Conservation (phyloP, 2,888 invertebrate species). For the Pomacea canaliculata region DNA sequence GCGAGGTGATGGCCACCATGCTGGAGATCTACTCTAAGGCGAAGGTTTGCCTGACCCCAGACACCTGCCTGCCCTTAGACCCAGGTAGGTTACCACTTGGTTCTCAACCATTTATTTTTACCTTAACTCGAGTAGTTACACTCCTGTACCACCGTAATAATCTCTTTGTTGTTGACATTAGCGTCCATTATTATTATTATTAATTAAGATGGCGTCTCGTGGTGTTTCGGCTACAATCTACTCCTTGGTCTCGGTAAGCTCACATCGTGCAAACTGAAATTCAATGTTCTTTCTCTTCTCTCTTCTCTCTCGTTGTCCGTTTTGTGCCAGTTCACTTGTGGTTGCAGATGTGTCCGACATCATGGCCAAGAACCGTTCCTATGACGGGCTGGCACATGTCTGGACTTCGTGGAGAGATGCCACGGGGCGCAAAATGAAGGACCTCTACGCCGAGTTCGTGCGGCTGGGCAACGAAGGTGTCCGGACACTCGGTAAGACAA, state of each 20-base stretch:
- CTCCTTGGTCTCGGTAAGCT: too few relatives aligned
- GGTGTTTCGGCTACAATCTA: too few relatives aligned
- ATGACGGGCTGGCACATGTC: conserved; percentile 81
- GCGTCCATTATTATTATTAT: too few relatives aligned
- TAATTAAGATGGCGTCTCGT: too few relatives aligned
- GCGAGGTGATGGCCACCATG: conserved; percentile 38
- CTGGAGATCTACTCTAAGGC: conserved; percentile 42
- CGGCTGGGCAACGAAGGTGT: conserved; percentile 86
- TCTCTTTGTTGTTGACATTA: too few relatives aligned
- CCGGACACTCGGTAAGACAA: conserved; percentile 36
- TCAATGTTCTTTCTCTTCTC: too few relatives aligned
- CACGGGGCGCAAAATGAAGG: conserved; percentile 82
- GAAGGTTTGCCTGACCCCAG: conserved; percentile 36
- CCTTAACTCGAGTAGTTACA: too few relatives aligned
- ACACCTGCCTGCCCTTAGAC: conserved; percentile 37
- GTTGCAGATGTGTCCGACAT: conserved; percentile 55
- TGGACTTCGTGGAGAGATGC: conserved; percentile 88
- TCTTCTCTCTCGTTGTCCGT: too few relatives aligned
- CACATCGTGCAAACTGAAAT: too few relatives aligned
- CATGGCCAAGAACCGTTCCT: conserved; percentile 73
- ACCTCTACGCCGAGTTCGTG: conserved; percentile 83
- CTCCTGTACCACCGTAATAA: too few relatives aligned
- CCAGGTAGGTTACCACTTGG: conserved; percentile 42
- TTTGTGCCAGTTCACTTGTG: too few relatives aligned
- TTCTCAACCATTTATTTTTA: not conserved